Evolutionary conservation across 1,140 invertebrate species (phyloP), one percentile per base, ranked within the genome.

Genomic region (Drosophila mauritiana): DNA sequence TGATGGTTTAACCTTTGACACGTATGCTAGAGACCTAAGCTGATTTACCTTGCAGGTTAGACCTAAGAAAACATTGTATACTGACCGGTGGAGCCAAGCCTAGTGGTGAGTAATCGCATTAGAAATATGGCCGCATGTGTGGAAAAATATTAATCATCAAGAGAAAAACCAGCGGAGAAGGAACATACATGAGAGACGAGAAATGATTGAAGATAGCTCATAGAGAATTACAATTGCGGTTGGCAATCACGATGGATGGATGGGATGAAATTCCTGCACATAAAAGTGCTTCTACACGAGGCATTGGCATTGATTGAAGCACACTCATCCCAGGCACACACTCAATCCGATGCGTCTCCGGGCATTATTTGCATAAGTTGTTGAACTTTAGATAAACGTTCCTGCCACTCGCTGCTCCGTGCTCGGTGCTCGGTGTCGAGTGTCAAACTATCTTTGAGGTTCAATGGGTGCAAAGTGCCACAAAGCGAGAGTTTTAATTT

Each of bases 361-460:
- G 65, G 67, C 64, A 49, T 36, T 70, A 70, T 88, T 89, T 86
- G 79, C 83, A 88, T 83, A 88, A 88, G 83, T 88, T 86, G 83
- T 86, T 86, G 83, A 86, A 86, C 83, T 86, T 83, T 80, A 83
- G 83, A 88, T 88, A 88, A 88, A 89, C 63, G 83, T 48, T 86
- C 61, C 63, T 56, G 77, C 56, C 52, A 69, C 11, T 39, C 11
- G 37, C 11, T 39, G 11, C 4, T 79, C 67, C 59, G 65, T 80
- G 57, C 10, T 37, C 10, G 1, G 36, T 37, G 10, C 12, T 76
- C 67, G 70, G 73, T 80, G 78, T 64, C 63, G 57, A 67, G 78
- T 51, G 69, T 65, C 73, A 75, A 82, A 61, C 79, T 68, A 82
- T 82, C 79, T 34, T 34, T 31, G 46, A 43, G 61, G 64, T 65